phyloP scores from a whole-genome alignment of 2,113 vertebrate genomes.

The Chaenocephalus aceratus region DNA sequence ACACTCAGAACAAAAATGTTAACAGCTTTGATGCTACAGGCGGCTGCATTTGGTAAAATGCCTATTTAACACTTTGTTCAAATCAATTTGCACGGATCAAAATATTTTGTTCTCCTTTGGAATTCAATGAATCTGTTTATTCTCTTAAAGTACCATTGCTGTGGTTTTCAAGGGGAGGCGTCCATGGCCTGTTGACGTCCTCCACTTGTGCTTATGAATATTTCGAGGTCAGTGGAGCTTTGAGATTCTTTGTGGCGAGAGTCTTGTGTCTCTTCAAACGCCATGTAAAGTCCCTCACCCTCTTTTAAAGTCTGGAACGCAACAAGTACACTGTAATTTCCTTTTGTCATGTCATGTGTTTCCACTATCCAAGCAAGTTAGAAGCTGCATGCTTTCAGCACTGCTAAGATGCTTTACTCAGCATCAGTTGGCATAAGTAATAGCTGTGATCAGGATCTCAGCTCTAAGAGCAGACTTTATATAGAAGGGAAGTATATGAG shows the following conservation, averaged over 20 bases:
- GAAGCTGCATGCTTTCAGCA: constrained; percentile 11
- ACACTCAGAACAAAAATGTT: constrained; percentile 54
- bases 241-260: constrained; percentile 50
- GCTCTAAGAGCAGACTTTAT: constrained; percentile 19
- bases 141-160: constrained; percentile 48
- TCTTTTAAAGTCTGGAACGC: constrained; percentile 28
- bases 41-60: constrained; percentile 59
- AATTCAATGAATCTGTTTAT: constrained; percentile 72
- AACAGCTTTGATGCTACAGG: constrained; percentile 65
- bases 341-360: constrained; percentile 30
- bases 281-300: constrained; percentile 57
- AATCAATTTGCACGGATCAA: constrained; percentile 69
- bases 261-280: constrained; percentile 59
- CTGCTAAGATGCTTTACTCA: constrained; percentile 14
- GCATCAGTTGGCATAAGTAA: constrained; percentile 21
- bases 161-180: constrained; percentile 58
- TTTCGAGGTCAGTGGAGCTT: constrained; percentile 72
- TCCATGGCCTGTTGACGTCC: constrained; percentile 62
- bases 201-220: constrained; percentile 57
- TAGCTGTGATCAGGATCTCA: constrained; percentile 32
- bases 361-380: constrained; percentile 1
- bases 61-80: constrained; percentile 63
- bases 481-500: constrained; percentile 6
- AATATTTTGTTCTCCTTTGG: constrained; percentile 46
- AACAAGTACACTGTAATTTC: constrained; percentile 14